Base-by-base conservation (phyloP, 2,113 vertebrate species). In the Lophius piscatorius region DNA sequence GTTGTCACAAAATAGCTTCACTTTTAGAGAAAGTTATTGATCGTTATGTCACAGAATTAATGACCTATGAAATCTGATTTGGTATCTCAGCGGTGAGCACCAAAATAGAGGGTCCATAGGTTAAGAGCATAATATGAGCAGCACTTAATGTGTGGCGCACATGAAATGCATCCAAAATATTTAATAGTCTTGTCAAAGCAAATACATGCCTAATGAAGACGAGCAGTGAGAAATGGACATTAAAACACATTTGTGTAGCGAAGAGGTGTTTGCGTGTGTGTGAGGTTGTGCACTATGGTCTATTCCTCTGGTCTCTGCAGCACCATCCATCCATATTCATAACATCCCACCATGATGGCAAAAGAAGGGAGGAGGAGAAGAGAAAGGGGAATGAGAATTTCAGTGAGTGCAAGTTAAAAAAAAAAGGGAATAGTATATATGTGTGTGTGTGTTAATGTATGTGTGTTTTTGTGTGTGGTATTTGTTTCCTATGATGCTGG, bases 241-340 rank as follows among this genome's bases (percentile, higher is more conserved):
- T 34, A 55, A 48, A 41, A 56, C 29, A 44, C 36, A 26, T 38
- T 44, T 42, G 35, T 31, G 39, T 57, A 9, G 42, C 39, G 49
- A 31, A 38, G 28, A 24, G 36, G 49, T 29, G 21, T 23, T 20
- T 22, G 24, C 10, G 29, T 13, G 40, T 9, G 54, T 14, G 47
- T 21, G 35, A 44, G 56, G 26, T 38, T 67, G 50, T 66, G 47
- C 40, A 68, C 61, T 44, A 21, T 57, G 70, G 70, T 57, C 57
- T 61, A 42, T 66, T 83, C 64, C 50, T 75, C 64, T 74, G 40
- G 60, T 52, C 74, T 78, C 62, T 65, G 69, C 75, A 63, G 66
- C 60, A 78, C 78, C 63, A 46, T 50, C 60, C 51, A 77, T 84
- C 59, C 81, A 80, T 76, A 88, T 84, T 80, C 75, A 86, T 84